Base-by-base conservation (phyloP, 2,113 vertebrate species). In the Isichthys henryi region DNA sequence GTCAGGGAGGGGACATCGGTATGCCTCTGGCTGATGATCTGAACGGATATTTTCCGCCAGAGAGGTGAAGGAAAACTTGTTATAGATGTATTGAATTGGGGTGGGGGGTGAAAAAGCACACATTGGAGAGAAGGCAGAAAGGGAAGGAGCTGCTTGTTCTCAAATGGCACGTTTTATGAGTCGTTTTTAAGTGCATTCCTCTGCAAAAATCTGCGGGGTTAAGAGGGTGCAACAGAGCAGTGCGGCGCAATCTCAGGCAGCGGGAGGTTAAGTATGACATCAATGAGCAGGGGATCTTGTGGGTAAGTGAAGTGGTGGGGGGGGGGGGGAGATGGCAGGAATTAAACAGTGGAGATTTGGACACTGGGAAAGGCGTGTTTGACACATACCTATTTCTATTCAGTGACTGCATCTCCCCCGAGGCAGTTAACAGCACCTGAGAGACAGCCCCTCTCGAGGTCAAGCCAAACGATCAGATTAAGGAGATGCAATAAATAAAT, bases 111-210 rank as follows among this genome's bases (percentile, higher is more conserved):
- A 46, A 84, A 45, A 21, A 77, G 88, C 49, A 43, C 17, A 31
- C 31, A 49, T 39, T 48, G 39, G 46, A 88, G 74, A 66, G 50
- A 62, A 88, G 58, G 77, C 43, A 62, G 1, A 70, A 87, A 74
- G 80, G 90, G 82, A 90, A 58, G 86, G 88, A 86, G 86, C 88
- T 87, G 52, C 80, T 86, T 77, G 74, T 66, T 86, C 88, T 85
- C 31, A 89, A 56, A 91, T 52, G 70, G 39, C 87, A 85, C 89
- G 86, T 91, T 92, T 91, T 92, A 92, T 74, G 89, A 89, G 84
- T 49, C 10, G 50, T 86, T 74, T 35, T 91, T 90, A 91, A 92
- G 85, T 90, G 87, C 85, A 90, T 91, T 91, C 90, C 91, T 86
- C 82, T 31, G 23, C 74, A 90, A 50, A 53, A 88, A 83, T 89